phyloP scores from a whole-genome alignment of 2,113 vertebrate species.

The Zosterops pallidus region DNA sequence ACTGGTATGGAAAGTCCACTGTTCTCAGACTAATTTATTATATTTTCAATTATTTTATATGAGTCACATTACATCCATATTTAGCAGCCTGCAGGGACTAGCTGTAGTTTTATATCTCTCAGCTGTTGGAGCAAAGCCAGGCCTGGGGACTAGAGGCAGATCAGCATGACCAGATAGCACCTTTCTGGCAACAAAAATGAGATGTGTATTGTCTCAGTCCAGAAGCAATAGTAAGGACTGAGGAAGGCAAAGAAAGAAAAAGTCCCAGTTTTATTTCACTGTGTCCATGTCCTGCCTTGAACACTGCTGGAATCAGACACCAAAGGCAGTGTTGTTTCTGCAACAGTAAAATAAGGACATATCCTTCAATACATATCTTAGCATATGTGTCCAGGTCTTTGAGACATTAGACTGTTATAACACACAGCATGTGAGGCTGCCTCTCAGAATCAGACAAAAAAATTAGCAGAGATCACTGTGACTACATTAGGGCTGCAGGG shows the following conservation, averaged over 20 bases:
- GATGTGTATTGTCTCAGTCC: background rate
- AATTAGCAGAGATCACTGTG: background rate
- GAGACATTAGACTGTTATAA: background rate
- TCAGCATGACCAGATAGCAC: background rate
- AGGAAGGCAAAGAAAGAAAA: background rate
- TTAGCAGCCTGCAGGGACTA: background rate
- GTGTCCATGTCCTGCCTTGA: background rate
- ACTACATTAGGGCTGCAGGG: background rate
- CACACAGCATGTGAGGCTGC: background rate
- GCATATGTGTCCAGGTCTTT: background rate
- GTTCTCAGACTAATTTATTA: conserved; percentile 21
- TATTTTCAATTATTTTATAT: background rate
- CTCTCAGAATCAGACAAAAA: background rate
- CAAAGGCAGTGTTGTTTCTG: background rate
- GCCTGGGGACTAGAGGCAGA: background rate
- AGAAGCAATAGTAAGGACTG: background rate
- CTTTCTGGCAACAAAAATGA: background rate
- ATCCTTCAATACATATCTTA: background rate
- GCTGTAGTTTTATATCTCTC: background rate
- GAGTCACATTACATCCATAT: background rate
- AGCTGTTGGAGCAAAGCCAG: background rate
- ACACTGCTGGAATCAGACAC: background rate
- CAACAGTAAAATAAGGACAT: background rate
- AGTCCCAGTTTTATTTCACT: background rate
- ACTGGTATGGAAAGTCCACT: conserved; percentile 36